phyloP scores from a whole-genome alignment of 2,113 vertebrate genomes.

The Chlamydotis undulata region DNA sequence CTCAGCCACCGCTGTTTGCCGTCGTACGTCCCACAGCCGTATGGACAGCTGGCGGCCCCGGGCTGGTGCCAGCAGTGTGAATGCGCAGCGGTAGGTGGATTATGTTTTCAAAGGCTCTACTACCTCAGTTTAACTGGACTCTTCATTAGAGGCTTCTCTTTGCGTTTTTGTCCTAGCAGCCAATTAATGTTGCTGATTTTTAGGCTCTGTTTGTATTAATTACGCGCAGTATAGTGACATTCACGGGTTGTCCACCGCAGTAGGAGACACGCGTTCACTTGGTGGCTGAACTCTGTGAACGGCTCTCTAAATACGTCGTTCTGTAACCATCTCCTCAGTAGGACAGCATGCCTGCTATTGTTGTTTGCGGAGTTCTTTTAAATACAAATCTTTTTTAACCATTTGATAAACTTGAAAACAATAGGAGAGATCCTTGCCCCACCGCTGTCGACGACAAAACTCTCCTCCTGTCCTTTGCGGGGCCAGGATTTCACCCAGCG shows the following conservation, averaged over 20 bases:
- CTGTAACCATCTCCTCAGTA: slow-evolving; percentile 1
- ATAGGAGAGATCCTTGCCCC: slow-evolving; percentile 3
- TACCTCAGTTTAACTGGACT: slow-evolving; percentile 81
- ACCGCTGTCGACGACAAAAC: background rate
- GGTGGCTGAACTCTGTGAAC: background rate
- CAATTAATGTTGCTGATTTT: slow-evolving; percentile 15
- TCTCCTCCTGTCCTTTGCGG: background rate
- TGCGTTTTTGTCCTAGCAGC: slow-evolving; percentile 52
- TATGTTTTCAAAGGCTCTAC: slow-evolving; percentile 72
- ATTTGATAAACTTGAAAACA: slow-evolving; percentile 17
- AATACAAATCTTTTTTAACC: background rate
- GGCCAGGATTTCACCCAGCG: background rate
- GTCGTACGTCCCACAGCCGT: slow-evolving; percentile 51
- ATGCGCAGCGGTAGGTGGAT: slow-evolving; percentile 64
- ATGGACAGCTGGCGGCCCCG: slow-evolving; percentile 64
- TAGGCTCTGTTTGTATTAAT: slow-evolving; percentile 23
- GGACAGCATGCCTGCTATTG: background rate
- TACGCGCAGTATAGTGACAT: background rate
- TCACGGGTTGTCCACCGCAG: background rate
- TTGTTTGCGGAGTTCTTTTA: background rate
- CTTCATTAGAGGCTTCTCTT: slow-evolving; percentile 62
- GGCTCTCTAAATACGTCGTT: background rate
- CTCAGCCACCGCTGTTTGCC: slow-evolving; percentile 16
- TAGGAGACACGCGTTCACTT: background rate
- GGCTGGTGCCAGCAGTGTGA: slow-evolving; percentile 71